phyloP scores from a whole-genome alignment of 2,888 invertebrate genomes.

The Cataglyphis livida region DNA sequence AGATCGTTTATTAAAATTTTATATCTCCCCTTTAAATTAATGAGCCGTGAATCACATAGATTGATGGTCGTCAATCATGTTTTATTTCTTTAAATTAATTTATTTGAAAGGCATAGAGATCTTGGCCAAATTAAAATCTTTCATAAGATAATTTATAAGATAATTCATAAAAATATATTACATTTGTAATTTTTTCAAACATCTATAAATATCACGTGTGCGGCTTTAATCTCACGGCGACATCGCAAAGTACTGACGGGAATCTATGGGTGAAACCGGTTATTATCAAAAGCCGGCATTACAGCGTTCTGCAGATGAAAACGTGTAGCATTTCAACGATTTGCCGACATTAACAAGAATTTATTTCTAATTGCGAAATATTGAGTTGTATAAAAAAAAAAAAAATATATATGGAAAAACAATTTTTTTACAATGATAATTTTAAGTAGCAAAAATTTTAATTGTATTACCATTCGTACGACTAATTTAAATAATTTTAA shows the following conservation, averaged over 20 bases:
- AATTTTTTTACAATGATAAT: neutral
- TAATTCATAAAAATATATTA: constrained; percentile 10
- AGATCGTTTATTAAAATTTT: neutral
- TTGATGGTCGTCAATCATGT: neutral
- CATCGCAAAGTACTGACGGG: constrained; percentile 68
- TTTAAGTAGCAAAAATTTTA: neutral
- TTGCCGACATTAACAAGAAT: neutral
- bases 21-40: constrained; percentile 4
- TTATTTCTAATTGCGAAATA: neutral
- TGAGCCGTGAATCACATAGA: neutral
- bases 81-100: neutral
- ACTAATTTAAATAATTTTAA: neutral
- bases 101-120: neutral
- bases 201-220: neutral
- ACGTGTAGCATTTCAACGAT: neutral
- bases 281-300: constrained; percentile 71
- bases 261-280: constrained; percentile 42
- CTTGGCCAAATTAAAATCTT: neutral
- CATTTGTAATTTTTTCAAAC: neutral
- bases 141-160: neutral
- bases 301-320: constrained; percentile 68
- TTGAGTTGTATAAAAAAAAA: neutral
- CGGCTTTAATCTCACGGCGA: constrained; percentile 68
- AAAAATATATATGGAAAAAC: no score
- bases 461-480: neutral